Conservation (phyloP, 1,140 invertebrate species). For the Leptopilina boulardi region DNA sequence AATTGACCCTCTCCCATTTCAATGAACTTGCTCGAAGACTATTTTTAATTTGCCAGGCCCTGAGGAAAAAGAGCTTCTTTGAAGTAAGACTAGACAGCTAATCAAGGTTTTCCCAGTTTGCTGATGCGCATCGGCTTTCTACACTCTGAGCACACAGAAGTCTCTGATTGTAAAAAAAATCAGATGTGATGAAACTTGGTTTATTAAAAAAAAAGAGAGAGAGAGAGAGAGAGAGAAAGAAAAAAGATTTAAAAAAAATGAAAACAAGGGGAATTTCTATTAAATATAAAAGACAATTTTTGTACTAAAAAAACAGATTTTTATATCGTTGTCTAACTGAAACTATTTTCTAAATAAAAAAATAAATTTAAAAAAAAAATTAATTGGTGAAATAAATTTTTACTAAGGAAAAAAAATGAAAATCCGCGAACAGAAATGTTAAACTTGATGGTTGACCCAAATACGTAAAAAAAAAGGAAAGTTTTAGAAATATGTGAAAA, state of each 20-base stretch:
- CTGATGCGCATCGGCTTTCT: constrained; percentile 5
- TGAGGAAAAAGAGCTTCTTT: constrained; percentile 14
- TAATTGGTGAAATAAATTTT: too few species aligned
- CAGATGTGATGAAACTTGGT: not conserved
- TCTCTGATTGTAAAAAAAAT: constrained; percentile 15
- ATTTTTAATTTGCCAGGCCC: constrained; percentile 27
- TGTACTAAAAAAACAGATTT: too few species aligned
- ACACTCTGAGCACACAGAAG: not conserved
- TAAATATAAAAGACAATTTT: too few species aligned
- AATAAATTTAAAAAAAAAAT: too few species aligned
- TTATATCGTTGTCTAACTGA: too few species aligned
- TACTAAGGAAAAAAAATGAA: too few species aligned
- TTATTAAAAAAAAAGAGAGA: not conserved
- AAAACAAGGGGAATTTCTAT: too few species aligned
- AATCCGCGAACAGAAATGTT: not conserved
- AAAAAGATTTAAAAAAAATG: too few species aligned
- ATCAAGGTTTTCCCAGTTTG: constrained; percentile 19
- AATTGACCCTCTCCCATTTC: constrained; percentile 22
- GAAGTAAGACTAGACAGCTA: constrained; percentile 25
- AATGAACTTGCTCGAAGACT: constrained; percentile 24
- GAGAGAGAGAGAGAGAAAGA: not conserved
- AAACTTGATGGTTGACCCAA: not conserved
- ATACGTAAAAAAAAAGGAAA: not conserved
- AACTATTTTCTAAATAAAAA: too few species aligned
- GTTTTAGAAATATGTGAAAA: constrained; percentile 13